Base-by-base conservation (phyloP, 2,113 vertebrate species). In the Corapipo altera region DNA sequence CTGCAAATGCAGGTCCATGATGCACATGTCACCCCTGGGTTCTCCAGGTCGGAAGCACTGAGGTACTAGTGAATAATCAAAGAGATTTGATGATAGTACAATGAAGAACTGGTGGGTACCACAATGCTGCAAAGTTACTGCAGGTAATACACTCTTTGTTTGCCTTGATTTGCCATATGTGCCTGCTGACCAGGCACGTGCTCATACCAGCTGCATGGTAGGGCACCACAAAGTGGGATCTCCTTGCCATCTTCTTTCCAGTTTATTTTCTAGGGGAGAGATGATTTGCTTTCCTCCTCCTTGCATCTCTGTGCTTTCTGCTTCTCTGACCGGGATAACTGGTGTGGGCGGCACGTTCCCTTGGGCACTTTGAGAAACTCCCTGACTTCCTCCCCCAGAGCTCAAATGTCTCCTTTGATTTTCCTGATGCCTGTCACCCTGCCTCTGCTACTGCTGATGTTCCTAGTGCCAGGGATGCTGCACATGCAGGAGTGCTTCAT, bases 341-440 rank as follows among this genome's bases (percentile, higher is more conserved):
- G 85, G 82, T 8, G 85, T 95, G 91, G 93, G 96, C 1, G 75
- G 62, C 6, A 3, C 0, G 43, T 95, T 77, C 86, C 96, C 85
- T 70, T 55, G 69, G 84, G 95, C 89, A 13, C 65, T 54, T 26
- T 54, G 59, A 80, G 77, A 85, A 89, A 89, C 59, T 94, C 89
- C 81, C 84, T 85, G 87, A 54, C 65, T 96, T 95, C 65, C 65
- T 89, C 46, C 84, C 89, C 52, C 3, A 7, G 76, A 95, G 93
- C 84, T 80, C 59, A 80, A 32, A 85, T 0, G 89, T 91, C 95
- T 96, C 73, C 55, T 96, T 70, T 70, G 59, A 94, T 96, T 96
- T 96, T 85, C 65, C 69, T 93, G 91, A 91, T 1, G 75, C 86
- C 71, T 95, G 89, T 95, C 93, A 84, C 77, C 51, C 91, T 95